These are phyloP conservation scores for Adineta ricciae DNA, from an alignment of 2,888 invertebrate genomes.

Conservation along the genomic window DNA sequence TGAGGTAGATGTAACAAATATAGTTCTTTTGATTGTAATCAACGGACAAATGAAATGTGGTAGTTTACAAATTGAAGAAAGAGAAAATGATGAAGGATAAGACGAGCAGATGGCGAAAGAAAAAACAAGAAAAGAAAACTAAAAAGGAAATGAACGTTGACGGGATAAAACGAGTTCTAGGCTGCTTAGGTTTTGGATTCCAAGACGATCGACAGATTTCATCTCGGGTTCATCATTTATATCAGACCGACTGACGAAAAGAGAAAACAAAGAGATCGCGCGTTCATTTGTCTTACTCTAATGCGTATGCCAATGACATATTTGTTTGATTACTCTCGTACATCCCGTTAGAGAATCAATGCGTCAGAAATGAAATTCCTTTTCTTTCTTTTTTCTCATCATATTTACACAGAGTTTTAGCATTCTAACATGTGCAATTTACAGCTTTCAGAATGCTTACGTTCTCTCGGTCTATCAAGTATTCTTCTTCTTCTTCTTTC, in stretches of 20 bases:
- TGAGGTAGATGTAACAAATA: neutral
- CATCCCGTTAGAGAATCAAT: neutral
- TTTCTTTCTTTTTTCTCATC: neutral
- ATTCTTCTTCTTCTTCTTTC: too few relatives aligned
- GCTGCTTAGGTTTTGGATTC: neutral
- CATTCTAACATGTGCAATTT: neutral
- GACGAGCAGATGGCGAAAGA: neutral
- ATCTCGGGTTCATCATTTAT: neutral
- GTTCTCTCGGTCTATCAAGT: too few relatives aligned
- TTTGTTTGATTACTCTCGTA: neutral
- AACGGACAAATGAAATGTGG: neutral
- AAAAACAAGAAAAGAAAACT: neutral
- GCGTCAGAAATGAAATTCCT: neutral
- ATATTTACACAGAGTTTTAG: neutral
- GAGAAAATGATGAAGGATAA: neutral
- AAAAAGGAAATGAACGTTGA: neutral
- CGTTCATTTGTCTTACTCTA: neutral
- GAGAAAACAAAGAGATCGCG: neutral
- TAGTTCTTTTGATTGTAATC: neutral
- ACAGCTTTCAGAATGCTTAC: neutral
- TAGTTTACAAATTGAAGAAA: neutral
- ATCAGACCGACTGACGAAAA: neutral
- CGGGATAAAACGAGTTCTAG: neutral
- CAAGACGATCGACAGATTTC: neutral
- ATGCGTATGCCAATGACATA: neutral